A percentile compares a stretch with the other conserved stretches of the same genome.
Evolutionary conservation across 2,113 vertebrate genomes (phyloP).

Genomic region (Emydura subglobosa): DNA sequence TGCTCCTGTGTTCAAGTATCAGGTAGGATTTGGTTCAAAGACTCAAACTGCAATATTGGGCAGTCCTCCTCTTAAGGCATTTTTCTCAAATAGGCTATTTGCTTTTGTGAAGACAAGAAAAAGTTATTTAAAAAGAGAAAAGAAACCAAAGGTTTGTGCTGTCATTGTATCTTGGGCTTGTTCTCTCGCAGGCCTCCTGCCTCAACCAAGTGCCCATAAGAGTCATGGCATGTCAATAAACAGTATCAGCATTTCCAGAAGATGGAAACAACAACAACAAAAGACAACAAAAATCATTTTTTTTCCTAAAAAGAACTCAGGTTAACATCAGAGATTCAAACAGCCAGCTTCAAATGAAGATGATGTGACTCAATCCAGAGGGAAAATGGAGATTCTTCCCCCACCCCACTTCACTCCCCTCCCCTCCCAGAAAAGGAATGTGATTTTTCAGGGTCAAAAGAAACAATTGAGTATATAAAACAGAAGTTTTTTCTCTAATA

Average conservation of each 20-base stretch:
- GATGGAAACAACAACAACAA: background rate
- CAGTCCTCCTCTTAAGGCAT: background rate
- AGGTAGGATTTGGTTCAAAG: background rate
- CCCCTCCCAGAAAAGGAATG: background rate
- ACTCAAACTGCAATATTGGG: background rate
- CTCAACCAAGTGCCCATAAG: background rate
- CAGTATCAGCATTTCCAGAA: background rate
- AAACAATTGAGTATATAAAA: slow-evolving; percentile 7
- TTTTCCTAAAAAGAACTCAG: background rate
- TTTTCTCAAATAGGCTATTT: background rate
- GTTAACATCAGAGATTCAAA: background rate
- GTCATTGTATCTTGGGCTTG: background rate
- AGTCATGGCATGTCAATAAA: background rate
- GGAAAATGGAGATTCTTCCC: background rate
- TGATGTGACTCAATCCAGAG: background rate
- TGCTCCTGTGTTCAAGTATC: background rate
- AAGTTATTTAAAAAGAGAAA: background rate
- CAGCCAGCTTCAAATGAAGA: background rate
- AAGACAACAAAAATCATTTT: background rate
- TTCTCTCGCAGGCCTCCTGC: background rate
- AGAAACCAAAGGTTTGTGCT: background rate
- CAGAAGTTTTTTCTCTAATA: background rate
- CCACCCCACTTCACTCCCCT: background rate
- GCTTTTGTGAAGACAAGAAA: background rate
- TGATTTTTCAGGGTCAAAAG: background rate